Conservation (phyloP, 2,113 vertebrate species). For the Chaetops frenatus region DNA sequence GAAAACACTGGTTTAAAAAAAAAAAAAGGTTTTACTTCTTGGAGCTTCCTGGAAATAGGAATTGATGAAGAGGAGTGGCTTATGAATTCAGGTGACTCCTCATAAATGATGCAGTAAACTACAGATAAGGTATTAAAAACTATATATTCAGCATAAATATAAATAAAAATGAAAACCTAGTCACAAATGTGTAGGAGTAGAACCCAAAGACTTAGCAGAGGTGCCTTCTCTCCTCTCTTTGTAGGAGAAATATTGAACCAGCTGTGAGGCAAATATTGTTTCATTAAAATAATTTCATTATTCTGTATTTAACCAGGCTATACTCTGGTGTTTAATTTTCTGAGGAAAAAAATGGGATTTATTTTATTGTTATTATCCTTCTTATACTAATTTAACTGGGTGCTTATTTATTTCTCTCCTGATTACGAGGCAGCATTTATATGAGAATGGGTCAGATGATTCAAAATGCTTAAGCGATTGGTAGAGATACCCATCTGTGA, state of each 20-base stretch:
- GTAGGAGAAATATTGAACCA: conserved; percentile 7
- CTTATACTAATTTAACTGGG: not conserved
- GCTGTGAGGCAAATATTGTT: not conserved
- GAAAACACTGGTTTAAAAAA: not conserved
- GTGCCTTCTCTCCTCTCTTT: not conserved
- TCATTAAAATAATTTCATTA: not conserved
- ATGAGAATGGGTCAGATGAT: not conserved
- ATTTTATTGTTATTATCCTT: not conserved
- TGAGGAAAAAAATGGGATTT: not conserved
- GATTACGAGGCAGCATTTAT: not conserved
- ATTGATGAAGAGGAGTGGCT: not conserved
- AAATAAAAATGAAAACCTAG: not conserved
- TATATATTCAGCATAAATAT: not conserved
- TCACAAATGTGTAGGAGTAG: not conserved
- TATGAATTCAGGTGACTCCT: not conserved
- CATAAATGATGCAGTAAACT: not conserved
- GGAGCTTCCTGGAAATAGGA: not conserved
- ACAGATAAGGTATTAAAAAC: not conserved
- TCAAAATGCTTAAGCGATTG: not conserved
- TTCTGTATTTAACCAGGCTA: not conserved
- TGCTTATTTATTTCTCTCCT: not conserved
- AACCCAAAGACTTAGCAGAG: not conserved
- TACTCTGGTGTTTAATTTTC: not conserved
- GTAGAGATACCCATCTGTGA: not conserved
- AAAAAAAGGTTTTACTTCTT: not conserved